These are phyloP conservation scores for Colaptes auratus DNA, from an alignment of 2,113 vertebrate genomes.

Conservation along the genomic window DNA sequence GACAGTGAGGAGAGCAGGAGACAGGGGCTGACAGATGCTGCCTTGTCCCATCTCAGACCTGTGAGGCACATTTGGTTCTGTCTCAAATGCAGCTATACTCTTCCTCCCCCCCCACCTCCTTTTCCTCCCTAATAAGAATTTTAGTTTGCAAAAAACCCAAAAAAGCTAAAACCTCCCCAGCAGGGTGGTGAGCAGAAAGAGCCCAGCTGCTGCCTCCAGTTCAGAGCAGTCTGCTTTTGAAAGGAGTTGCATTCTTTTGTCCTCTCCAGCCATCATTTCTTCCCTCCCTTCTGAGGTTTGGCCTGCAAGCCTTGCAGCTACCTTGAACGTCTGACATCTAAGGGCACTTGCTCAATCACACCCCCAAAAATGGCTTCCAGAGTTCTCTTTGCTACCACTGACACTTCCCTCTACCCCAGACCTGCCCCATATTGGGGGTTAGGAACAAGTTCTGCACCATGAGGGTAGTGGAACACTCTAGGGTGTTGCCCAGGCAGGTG, in stretches of 20 bases:
- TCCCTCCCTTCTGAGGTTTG: neutral
- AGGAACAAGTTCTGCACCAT: no score
- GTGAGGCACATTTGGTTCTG: conserved; percentile 15
- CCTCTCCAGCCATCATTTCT: neutral
- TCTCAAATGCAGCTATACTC: conserved; percentile 9
- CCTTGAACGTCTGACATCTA: neutral
- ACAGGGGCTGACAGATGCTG: conserved; percentile 30
- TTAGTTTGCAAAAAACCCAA: neutral
- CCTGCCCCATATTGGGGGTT: no score
- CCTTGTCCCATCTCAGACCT: conserved; percentile 25
- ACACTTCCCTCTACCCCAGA: neutral
- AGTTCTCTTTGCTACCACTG: neutral
- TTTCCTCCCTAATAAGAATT: neutral
- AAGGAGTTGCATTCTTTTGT: neutral
- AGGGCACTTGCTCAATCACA: neutral
- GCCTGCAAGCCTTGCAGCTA: neutral
- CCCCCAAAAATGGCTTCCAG: neutral
- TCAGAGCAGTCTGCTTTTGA: neutral
- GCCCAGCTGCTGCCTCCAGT: conserved; percentile 7
- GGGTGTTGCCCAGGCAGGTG: no score
- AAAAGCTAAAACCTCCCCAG: neutral
- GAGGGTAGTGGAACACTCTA: no score
- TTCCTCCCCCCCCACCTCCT: no score
- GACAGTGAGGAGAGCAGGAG: conserved; percentile 19
- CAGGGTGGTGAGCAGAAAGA: neutral